Evolutionary conservation across 2,888 invertebrate genomes (phyloP), one percentile per base, ranked within the genome.

Genomic region (Trachelus iudaicus): DNA sequence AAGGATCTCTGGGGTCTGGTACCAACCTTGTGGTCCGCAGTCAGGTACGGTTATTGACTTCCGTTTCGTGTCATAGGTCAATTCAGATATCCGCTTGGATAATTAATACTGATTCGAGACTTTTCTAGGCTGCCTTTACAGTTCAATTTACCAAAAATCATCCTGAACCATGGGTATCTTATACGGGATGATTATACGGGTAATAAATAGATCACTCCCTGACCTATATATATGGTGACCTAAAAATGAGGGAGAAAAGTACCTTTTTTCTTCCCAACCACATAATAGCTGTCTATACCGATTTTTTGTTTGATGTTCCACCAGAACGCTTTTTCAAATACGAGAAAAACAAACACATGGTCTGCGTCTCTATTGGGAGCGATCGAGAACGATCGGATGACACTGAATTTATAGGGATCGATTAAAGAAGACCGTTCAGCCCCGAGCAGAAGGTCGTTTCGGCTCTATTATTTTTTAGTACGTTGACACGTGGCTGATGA

Each of bases 341-440:
- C 15, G 40, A 56, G 40, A 56, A 56, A 56, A 56, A 56, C 40
- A 56, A 56, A 23, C 40, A 56, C 40, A 56, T 56, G 40, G 40
- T 23, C 40, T 2, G 40, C 23, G 23, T 56, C 23, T 56, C 40
- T 23, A 56, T 71, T 33, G 71, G 71, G 9, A 34, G 31, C 71
- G 71, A 73, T 73, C 34, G 35, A n/a, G 35, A 34, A 30, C 74
- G 74, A 34, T 73, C 31, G 74, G n/a, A 73, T 34, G 74, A 73
- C n/a, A 73, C 34, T 34, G 56, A 75, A 83, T 83, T 81, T 82
- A 83, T 81, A 69, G 79, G 35, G 30, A 68, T 82, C 82, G 80
- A 83, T 83, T 80, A 81, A 79, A 79, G 76, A 78, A 80, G 35
- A 76, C 75, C 75, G 73, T 77, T n/a, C 76, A 40, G 15, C 23